Percentiles rank a stretch among this genome's conserved stretches.
These are phyloP conservation scores for Drosophila colorata DNA, from an alignment of 2,888 invertebrate genomes.

Conservation along the genomic window DNA sequence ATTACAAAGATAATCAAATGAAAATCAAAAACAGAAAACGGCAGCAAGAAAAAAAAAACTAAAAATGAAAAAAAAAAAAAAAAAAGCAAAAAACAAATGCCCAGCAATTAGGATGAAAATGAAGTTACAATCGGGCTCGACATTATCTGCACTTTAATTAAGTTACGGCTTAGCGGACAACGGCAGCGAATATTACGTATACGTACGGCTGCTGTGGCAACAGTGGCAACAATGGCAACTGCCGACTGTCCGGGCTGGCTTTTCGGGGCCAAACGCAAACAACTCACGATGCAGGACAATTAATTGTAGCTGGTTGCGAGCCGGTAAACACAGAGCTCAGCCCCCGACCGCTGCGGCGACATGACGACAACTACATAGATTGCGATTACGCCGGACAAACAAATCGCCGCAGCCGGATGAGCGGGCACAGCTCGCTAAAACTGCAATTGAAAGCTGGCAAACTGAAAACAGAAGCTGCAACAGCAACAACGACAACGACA, in stretches of 20 bases:
- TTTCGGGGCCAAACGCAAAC: constrained; percentile 39
- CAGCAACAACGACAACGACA: constrained; percentile 21
- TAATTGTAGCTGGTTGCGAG: constrained; percentile 54
- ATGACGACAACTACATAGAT: constrained; percentile 44
- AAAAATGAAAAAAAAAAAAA: neutral
- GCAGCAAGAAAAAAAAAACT: neutral
- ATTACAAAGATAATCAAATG: constrained; percentile 61
- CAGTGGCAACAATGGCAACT: too few species aligned
- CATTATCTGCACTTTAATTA: constrained; percentile 54
- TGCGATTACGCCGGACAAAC: constrained; percentile 37
- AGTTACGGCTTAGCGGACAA: constrained; percentile 40
- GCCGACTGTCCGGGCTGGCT: neutral
- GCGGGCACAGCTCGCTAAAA: constrained; percentile 21
- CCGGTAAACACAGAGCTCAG: constrained; percentile 33
- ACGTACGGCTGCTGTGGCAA: constrained; percentile 21
- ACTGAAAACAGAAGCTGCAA: constrained; percentile 37
- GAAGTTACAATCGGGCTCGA: constrained; percentile 33
- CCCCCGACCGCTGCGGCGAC: constrained; percentile 35
- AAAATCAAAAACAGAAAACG: constrained; percentile 46
- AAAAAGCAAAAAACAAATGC: constrained; percentile 6
- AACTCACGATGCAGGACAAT: constrained; percentile 59
- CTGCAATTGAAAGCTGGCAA: constrained; percentile 33
- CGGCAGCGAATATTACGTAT: constrained; percentile 43
- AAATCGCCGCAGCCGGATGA: constrained; percentile 28
- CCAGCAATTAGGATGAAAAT: constrained; percentile 36